A percentile compares a stretch with the other conserved stretches of the same genome.
phyloP scores from a whole-genome alignment of 2,888 invertebrate genomes.

The Drosophila paramelanica region DNA sequence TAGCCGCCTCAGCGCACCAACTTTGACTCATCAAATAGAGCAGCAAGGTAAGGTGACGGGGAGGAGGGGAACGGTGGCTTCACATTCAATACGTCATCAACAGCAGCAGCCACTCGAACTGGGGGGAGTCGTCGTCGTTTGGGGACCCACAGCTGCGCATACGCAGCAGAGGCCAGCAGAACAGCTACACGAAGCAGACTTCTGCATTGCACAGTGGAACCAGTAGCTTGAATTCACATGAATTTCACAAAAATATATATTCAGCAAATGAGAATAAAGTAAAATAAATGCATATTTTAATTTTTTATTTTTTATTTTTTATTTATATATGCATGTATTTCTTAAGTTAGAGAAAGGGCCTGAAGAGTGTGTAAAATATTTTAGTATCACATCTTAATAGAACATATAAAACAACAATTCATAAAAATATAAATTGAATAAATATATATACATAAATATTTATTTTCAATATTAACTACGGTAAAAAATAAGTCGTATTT shows the following conservation, averaged over 20 bases:
- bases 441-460: neutral
- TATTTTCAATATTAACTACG: neutral
- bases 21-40: slow-evolving; percentile 50
- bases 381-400: too few species aligned
- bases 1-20: slow-evolving; percentile 26
- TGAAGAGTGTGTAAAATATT: too few species aligned
- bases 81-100: slow-evolving; percentile 62
- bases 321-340: too few species aligned
- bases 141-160: slow-evolving; percentile 60
- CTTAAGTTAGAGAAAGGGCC: too few species aligned
- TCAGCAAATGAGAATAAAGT: too few species aligned
- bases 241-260: too few species aligned
- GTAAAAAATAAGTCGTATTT: too few species aligned
- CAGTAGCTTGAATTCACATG: neutral
- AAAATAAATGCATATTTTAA: neutral
- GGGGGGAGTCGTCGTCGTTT: slow-evolving; percentile 7
- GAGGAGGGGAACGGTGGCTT: slow-evolving; percentile 4
- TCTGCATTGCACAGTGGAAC: slow-evolving; percentile 37
- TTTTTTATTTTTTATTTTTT: too few species aligned
- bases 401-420: too few species aligned
- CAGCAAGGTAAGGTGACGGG: neutral
- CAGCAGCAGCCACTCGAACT: slow-evolving; percentile 26
- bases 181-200: slow-evolving; percentile 42
- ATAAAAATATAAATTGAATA: too few species aligned
- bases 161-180: slow-evolving; percentile 53